Percentiles rank a stretch among this genome's conserved stretches.
Conservation (phyloP, 2,888 invertebrate genomes). For the Sarcophaga variegata region DNA sequence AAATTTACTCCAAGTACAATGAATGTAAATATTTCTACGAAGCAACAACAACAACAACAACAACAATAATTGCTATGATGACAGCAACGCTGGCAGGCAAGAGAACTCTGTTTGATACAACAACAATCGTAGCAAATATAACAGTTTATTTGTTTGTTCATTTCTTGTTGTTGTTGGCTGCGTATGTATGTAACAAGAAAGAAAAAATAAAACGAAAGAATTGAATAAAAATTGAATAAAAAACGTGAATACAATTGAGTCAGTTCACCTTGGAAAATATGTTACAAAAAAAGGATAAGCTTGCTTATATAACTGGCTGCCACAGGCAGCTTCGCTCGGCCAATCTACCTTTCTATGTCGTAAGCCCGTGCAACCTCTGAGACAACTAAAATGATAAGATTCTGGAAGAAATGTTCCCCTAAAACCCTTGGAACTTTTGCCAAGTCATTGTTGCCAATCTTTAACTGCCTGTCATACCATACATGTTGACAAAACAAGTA, state of each 20-base stretch:
- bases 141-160: background rate
- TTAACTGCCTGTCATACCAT: no score
- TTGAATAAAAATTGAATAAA: conserved; percentile 52
- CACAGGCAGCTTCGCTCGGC: no score
- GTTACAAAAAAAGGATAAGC: no score
- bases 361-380: no score
- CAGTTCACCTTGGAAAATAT: background rate
- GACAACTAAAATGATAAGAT: no score
- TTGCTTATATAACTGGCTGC: no score
- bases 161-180: conserved; percentile 72
- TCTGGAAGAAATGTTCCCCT: no score
- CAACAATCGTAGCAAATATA: conserved; percentile 36
- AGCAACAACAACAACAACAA: conserved; percentile 28
- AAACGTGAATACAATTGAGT: conserved; percentile 5
- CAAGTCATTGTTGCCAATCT: no score
- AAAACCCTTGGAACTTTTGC: no score
- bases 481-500: no score
- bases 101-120: conserved; percentile 15
- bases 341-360: no score
- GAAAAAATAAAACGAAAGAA: conserved; percentile 26
- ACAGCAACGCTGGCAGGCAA: conserved; percentile 33
- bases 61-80: conserved; percentile 37
- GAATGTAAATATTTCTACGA: conserved; percentile 56
- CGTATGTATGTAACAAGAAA: background rate
- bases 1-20: conserved; percentile 52